Percentiles rank a stretch among this genome's conserved stretches.
Conservation (phyloP, 2,113 vertebrate species). For the Nannospalax galili region DNA sequence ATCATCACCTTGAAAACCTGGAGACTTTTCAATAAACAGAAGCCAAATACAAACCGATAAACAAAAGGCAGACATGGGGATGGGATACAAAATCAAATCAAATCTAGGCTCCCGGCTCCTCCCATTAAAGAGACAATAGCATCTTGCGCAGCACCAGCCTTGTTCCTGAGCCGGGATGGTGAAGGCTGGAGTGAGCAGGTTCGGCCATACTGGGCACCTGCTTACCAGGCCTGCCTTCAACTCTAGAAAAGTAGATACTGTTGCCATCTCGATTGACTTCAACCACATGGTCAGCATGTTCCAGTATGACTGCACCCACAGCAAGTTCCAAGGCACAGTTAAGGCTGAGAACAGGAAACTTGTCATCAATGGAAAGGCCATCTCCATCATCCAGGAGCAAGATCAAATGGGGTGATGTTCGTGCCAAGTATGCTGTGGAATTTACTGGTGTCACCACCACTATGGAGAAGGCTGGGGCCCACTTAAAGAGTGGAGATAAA, state of each 20-base stretch:
- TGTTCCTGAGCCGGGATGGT: background rate
- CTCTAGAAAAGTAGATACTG: background rate
- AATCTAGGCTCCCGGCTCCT: background rate
- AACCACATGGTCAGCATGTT: background rate
- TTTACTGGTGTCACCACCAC: background rate
- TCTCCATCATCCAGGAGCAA: background rate
- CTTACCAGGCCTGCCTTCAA: background rate
- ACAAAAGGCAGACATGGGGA: background rate
- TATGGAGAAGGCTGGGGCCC: background rate
- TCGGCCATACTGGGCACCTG: background rate
- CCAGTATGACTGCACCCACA: no score
- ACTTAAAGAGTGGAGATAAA: background rate
- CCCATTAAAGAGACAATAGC: background rate
- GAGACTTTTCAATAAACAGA: background rate
- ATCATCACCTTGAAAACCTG: background rate
- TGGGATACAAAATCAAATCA: background rate
- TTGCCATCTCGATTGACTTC: background rate
- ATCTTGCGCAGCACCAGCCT: background rate
- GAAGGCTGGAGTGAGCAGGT: background rate
- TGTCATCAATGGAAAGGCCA: background rate
- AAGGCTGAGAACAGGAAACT: background rate
- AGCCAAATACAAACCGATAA: conserved; percentile 6
- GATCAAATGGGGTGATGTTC: background rate
- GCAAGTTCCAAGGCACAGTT: background rate
- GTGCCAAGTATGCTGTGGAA: background rate